Base-by-base conservation (phyloP, 2,888 invertebrate genomes). In the Coenonympha glycerion region DNA sequence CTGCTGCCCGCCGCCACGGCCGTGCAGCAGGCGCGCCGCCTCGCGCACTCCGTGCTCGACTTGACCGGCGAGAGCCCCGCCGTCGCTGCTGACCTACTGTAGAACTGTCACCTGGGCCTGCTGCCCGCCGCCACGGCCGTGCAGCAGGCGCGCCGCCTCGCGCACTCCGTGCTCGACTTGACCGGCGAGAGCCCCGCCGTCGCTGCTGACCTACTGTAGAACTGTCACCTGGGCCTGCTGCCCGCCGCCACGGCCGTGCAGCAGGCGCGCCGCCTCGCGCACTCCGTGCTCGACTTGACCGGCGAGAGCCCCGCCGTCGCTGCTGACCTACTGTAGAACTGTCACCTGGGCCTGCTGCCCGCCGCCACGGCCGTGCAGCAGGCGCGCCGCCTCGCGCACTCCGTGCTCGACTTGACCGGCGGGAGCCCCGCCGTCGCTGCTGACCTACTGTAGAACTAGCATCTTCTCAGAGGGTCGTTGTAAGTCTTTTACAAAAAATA, bases 321-420 rank as follows among this genome's bases (percentile, higher is more conserved):
- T 5, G 49, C 59, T 0, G 28, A 30, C 28, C 28, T 30, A 28
- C 11, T 30, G 11, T 30, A 30, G 28, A 30, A 24, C 28, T 2
- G 28, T 3, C 96, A 96, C 79, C 82, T 95, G 52, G 95, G 95
- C 0, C 77, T 95, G 46, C 92, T 93, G 1, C 95, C 95, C 0
- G 91, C 95, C 0, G 91, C 94, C 2, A 93, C 93, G 49, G 94
- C 96, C 0, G 89, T 95, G 57, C 95, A 95, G 68, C 96, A 96
- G 69, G 92, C 94, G 3, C 89, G 95, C 41, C 89, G 95, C 50
- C 84, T 96, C 4, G 94, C 95, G 3, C 95, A 95, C 37, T 93
- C 93, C 0, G 91, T 93, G 53, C 91, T 91, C 87, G 93, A 94
- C 66, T 85, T 94, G 1, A 90, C 91, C 4, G 75, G 76, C 0